These are phyloP conservation scores for Melanotaenia trifasciata DNA, from an alignment of 2,797 vertebrate species.

Conservation along the genomic window DNA sequence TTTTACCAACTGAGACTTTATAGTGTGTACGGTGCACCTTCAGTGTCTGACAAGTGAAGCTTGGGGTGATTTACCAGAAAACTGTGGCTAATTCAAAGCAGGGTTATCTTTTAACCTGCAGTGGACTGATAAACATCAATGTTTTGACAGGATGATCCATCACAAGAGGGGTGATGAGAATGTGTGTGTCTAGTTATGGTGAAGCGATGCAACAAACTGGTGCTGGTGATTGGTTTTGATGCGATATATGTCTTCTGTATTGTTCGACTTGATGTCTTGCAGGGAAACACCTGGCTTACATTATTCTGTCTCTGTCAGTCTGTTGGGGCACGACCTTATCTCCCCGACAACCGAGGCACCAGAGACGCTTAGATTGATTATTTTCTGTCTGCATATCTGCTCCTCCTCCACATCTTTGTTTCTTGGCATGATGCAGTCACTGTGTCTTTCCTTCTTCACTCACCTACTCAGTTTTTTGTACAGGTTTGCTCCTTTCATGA, in stretches of 20 bases:
- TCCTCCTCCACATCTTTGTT: constrained; percentile 11
- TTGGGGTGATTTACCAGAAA: constrained; percentile 13
- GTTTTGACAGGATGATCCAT: constrained; percentile 12
- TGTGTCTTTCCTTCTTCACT: neutral
- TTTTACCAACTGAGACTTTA: neutral
- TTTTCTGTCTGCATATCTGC: constrained; percentile 15
- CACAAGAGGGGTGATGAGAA: neutral
- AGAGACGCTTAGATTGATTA: constrained; percentile 10
- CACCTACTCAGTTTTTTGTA: neutral
- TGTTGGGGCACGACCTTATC: constrained; percentile 7
- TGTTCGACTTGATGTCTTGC: neutral
- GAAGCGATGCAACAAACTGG: neutral
- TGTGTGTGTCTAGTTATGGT: neutral
- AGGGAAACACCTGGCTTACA: neutral
- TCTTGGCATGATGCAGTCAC: neutral
- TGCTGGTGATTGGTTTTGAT: neutral
- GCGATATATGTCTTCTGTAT: neutral
- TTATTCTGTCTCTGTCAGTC: constrained; percentile 18
- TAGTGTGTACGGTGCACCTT: neutral
- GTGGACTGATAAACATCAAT: constrained; percentile 20
- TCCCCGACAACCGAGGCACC: constrained; percentile 5
- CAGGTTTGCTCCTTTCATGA: neutral
- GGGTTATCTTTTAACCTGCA: constrained; percentile 4
- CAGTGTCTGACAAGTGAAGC: neutral
- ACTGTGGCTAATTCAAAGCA: neutral